Percentiles rank a stretch among this genome's conserved stretches.
Evolutionary conservation across 2,797 vertebrate species (phyloP).

Genomic region (Oreochromis grahami): DNA sequence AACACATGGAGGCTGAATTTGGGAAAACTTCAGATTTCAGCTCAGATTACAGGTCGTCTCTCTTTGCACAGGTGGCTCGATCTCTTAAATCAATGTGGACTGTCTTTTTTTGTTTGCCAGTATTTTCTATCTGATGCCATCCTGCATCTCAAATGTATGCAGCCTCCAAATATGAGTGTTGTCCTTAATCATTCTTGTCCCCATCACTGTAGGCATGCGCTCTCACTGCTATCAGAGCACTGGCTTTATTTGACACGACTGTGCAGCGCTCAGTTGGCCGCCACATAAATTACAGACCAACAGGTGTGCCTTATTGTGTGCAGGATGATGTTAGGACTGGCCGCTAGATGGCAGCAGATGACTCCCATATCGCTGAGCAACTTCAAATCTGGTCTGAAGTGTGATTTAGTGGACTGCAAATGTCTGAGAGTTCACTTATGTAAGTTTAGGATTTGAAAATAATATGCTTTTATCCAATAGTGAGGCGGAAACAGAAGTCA

Average conservation of each 20-base stretch:
- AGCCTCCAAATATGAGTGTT: neutral
- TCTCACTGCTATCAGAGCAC: neutral
- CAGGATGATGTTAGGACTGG: neutral
- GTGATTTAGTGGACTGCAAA: neutral
- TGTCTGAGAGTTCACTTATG: neutral
- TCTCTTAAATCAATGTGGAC: slow-evolving; percentile 53
- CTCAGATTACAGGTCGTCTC: neutral
- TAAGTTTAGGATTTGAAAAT: neutral
- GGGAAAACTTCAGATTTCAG: slow-evolving; percentile 15
- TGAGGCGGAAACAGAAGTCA: neutral
- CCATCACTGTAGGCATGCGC: neutral
- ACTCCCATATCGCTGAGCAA: neutral
- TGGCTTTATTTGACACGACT: neutral
- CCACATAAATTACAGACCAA: neutral
- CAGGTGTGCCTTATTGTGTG: slow-evolving; percentile 51
- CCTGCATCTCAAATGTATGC: neutral
- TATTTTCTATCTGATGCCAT: neutral
- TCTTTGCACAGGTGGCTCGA: slow-evolving; percentile 46
- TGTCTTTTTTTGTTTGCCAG: neutral
- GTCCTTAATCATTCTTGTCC: neutral
- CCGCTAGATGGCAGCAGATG: slow-evolving; percentile 39
- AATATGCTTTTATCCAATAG: neutral
- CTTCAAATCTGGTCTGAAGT: neutral
- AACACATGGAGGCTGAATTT: slow-evolving; percentile 14
- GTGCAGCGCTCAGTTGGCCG: neutral